These are phyloP conservation scores for Pemphigus obesinymphae DNA, from an alignment of 1,140 invertebrate genomes.

Conservation along the genomic window DNA sequence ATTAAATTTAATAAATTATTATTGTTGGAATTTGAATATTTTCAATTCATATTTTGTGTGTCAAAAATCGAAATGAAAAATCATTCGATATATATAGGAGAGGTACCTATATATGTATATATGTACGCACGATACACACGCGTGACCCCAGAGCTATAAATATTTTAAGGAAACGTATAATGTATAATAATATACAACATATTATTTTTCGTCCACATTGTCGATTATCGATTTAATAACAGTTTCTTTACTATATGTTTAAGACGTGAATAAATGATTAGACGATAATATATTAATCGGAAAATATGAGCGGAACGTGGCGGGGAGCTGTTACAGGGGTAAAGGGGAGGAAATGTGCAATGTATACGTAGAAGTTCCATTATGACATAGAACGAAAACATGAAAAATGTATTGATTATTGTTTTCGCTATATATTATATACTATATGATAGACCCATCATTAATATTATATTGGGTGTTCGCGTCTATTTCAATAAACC, in stretches of 20 bases:
- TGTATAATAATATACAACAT: background rate
- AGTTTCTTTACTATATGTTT: too few relatives aligned
- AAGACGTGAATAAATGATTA: background rate
- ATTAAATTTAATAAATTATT: too few relatives aligned
- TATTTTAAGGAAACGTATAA: background rate
- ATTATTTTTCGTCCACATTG: background rate
- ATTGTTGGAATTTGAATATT: too few relatives aligned
- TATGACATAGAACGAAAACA: background rate
- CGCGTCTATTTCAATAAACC: background rate
- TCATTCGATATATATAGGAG: too few relatives aligned
- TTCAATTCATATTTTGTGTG: too few relatives aligned
- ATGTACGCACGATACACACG: background rate
- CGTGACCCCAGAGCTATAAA: background rate
- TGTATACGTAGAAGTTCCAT: background rate
- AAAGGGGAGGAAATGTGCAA: background rate
- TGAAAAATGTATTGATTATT: constrained; percentile 1
- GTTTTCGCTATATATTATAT: background rate
- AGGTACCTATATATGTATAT: too few relatives aligned
- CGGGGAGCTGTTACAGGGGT: background rate
- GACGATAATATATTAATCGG: background rate
- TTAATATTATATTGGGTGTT: background rate
- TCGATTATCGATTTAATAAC: background rate
- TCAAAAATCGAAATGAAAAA: too few relatives aligned
- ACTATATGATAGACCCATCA: background rate
- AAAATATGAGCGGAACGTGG: background rate